Evolutionary conservation across 2,888 invertebrate genomes (phyloP).

Genomic region (Aspidiotus destructor): DNA sequence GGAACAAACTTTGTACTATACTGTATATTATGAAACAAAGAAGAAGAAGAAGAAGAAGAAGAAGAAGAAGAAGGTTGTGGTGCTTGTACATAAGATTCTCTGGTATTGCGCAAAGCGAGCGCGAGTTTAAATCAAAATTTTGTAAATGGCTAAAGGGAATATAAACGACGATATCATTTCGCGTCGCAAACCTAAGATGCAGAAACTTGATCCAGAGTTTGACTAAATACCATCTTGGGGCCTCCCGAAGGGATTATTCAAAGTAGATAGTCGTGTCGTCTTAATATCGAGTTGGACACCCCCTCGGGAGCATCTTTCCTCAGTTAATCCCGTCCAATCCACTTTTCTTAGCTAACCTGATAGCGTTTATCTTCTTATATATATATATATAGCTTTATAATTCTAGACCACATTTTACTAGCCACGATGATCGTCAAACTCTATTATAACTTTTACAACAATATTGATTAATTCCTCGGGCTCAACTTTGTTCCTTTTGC

Average conservation of each 20-base stretch:
- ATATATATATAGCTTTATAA: slow-evolving; percentile 31
- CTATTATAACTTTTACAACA: slow-evolving; percentile 32
- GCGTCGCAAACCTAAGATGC: slow-evolving; percentile 21
- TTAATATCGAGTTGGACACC: slow-evolving; percentile 33
- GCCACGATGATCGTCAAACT: slow-evolving; percentile 31
- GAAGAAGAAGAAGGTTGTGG: no score
- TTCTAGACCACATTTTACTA: slow-evolving; percentile 23
- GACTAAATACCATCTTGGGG: slow-evolving; percentile 33
- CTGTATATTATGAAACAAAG: no score
- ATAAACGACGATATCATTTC: slow-evolving; percentile 32
- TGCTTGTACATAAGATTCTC: no score
- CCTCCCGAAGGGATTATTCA: slow-evolving; percentile 33
- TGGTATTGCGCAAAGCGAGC: no score
- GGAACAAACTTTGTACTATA: no score
- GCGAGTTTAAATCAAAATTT: slow-evolving; percentile 28
- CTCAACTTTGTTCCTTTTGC: slow-evolving; percentile 24
- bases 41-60: no score
- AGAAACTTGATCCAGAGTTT: slow-evolving; percentile 28
- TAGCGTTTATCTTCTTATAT: slow-evolving; percentile 30
- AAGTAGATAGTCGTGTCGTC: slow-evolving; percentile 33
- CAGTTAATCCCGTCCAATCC: slow-evolving; percentile 27
- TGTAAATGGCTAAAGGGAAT: slow-evolving; percentile 33
- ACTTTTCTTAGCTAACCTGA: slow-evolving; percentile 25
- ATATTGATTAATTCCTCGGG: slow-evolving; percentile 27
- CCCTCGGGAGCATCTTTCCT: slow-evolving; percentile 32